phyloP scores from a whole-genome alignment of 2,888 invertebrate species.

The Amiota communis region DNA sequence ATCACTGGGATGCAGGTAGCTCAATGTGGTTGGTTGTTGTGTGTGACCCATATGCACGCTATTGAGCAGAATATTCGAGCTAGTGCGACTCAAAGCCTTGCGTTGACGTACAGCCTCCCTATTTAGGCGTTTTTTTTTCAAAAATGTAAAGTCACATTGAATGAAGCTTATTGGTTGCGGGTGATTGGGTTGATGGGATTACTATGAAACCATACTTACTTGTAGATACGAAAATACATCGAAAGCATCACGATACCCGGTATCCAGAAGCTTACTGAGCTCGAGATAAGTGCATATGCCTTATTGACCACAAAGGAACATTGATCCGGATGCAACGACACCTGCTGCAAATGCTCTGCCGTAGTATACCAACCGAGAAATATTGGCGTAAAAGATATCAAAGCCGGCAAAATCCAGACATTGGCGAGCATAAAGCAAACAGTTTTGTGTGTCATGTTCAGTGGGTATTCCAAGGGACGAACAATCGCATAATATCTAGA shows the following conservation, averaged over 20 bases:
- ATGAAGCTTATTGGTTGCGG: too few species aligned
- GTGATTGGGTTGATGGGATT: too few species aligned
- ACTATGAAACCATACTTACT: slow-evolving; percentile 59
- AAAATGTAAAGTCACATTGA: not conserved
- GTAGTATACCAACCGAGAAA: slow-evolving; percentile 97
- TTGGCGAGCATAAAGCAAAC: slow-evolving; percentile 87
- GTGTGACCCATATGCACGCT: slow-evolving; percentile 88
- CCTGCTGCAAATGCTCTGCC: slow-evolving; percentile 78
- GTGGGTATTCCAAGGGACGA: slow-evolving; percentile 92
- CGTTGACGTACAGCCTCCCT: slow-evolving; percentile 87
- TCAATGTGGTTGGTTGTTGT: slow-evolving; percentile 80
- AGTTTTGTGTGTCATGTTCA: slow-evolving; percentile 90
- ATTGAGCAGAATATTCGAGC: slow-evolving; percentile 87
- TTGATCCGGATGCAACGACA: slow-evolving; percentile 79
- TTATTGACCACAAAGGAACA: slow-evolving; percentile 90
- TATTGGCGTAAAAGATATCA: slow-evolving; percentile 95
- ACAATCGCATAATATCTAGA: slow-evolving; percentile 91
- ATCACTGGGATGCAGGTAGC: slow-evolving; percentile 78
- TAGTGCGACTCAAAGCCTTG: slow-evolving; percentile 87
- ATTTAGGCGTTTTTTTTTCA: not conserved
- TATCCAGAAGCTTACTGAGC: slow-evolving; percentile 94
- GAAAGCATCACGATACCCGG: slow-evolving; percentile 93
- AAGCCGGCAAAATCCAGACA: slow-evolving; percentile 93
- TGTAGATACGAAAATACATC: slow-evolving; percentile 89
- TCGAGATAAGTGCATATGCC: slow-evolving; percentile 90